These are phyloP conservation scores for Nephrocerus scutellatus DNA, from an alignment of 2,888 invertebrate species.

Conservation along the genomic window DNA sequence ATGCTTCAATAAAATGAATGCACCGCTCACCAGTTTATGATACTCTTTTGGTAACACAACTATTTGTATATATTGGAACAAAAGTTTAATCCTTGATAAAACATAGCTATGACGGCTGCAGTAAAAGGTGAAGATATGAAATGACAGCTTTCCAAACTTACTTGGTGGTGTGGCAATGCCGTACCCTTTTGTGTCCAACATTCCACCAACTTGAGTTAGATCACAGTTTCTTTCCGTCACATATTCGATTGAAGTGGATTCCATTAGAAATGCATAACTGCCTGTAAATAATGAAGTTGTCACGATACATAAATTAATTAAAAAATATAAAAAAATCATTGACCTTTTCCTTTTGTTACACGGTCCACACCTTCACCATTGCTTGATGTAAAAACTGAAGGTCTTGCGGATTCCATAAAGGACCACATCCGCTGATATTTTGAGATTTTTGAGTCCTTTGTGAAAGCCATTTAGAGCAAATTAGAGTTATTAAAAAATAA, in stretches of 20 bases:
- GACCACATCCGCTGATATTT: constrained; percentile 95
- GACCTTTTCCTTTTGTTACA: constrained; percentile 74
- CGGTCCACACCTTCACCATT: constrained; percentile 88
- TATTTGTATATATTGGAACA: too few relatives aligned
- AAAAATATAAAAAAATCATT: not conserved
- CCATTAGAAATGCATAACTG: constrained; percentile 94
- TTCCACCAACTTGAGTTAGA: constrained; percentile 82
- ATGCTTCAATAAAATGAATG: not conserved
- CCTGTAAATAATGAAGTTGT: constrained; percentile 25
- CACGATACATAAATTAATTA: not conserved
- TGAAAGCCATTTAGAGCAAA: constrained; percentile 1
- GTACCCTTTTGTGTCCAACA: constrained; percentile 91
- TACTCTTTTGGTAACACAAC: not conserved
- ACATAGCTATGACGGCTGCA: too few relatives aligned
- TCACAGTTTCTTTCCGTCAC: constrained; percentile 84
- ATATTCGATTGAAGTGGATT: constrained; percentile 94
- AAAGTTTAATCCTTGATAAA: too few relatives aligned
- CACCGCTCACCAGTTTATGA: not conserved
- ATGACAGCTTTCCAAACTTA: too few relatives aligned
- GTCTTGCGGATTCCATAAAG: constrained; percentile 83
- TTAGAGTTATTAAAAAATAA: not conserved
- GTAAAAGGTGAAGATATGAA: too few relatives aligned
- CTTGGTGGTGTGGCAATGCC: constrained; percentile 92
- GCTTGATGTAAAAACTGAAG: constrained; percentile 76
- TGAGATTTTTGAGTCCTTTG: constrained; percentile 83